Evolutionary conservation across 2,888 invertebrate genomes (phyloP).

Genomic region (Nomada ferruginata): DNA sequence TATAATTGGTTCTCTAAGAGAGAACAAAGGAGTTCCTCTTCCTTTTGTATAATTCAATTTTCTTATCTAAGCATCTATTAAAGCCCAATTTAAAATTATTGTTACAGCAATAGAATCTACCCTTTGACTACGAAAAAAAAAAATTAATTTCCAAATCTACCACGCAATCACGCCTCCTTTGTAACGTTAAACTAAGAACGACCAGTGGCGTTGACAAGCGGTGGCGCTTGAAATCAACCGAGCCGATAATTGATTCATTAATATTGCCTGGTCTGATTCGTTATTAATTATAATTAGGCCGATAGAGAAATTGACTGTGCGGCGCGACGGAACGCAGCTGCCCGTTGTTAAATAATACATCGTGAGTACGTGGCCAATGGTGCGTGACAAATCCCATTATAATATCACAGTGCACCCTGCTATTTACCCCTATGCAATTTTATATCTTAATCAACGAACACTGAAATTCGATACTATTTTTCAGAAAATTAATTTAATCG

Average conservation of each 20-base stretch:
- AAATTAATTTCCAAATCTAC: too few relatives aligned
- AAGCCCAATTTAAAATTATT: too few relatives aligned
- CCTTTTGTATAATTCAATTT: neutral
- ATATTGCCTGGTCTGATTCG: slow-evolving; percentile 51
- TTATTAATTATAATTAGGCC: slow-evolving; percentile 68
- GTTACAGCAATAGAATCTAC: too few relatives aligned
- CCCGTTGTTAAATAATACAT: slow-evolving; percentile 64
- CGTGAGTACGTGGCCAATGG: slow-evolving; percentile 62
- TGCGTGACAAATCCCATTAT: slow-evolving; percentile 68
- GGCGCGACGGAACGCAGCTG: slow-evolving; percentile 50
- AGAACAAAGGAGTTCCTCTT: too few relatives aligned
- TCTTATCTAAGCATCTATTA: too few relatives aligned
- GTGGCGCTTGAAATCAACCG: slow-evolving; percentile 17
- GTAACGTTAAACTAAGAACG: neutral
- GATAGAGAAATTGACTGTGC: slow-evolving; percentile 63
- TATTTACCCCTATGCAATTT: slow-evolving; percentile 46
- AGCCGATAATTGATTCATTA: slow-evolving; percentile 59
- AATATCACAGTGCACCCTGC: slow-evolving; percentile 54
- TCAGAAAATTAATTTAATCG: neutral
- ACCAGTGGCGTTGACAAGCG: neutral
- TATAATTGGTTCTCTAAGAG: too few relatives aligned
- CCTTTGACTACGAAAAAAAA: too few relatives aligned
- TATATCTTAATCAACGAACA: slow-evolving; percentile 47
- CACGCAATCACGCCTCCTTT: too few relatives aligned
- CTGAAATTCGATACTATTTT: too few relatives aligned